Evolutionary conservation across 1,140 invertebrate species (phyloP), one percentile per base, ranked within the genome.

Genomic region (Platorchestia sp.): DNA sequence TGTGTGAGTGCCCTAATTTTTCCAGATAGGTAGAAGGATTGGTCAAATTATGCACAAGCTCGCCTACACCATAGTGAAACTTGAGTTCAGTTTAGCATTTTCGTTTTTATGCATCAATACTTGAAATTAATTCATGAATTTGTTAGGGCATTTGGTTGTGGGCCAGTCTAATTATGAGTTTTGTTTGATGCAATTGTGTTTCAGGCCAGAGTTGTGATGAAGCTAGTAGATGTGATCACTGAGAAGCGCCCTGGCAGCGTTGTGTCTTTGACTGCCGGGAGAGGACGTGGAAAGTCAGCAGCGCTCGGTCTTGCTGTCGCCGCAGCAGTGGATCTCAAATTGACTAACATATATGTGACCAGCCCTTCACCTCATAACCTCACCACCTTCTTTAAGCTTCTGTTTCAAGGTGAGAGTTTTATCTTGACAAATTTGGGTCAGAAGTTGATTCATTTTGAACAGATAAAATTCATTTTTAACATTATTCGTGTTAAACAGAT

Each of bases 341-440:
- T 99, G 97, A 99, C 99, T n/a, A 99, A 99, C 97, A 99, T 99
- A 93, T 99, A 99, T 97, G 99, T 99, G 40, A 99, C 99, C 0
- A 99, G 99, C 96, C 99, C 99, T 0, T 99, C 99, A 97, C 99
- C 99, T 3, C 99, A 99, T 97, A 99, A 99, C 98, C 98, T 99
- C 97, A 99, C 99, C 96, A 99, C 99, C 0, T 97, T 99, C 1
- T 99, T 99, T 97, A 99, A 99, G 97, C 99, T 99, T 97, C 97
- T 99, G 41, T 98, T 99, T 91, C 99, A 99, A 98, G 98, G 96
- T 96, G 45, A 75, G 90, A 51, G 27, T 36, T 22, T 10, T 3
- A 19, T 75, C 27, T 75, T 22, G 14, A 75, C 59, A 36, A 36
- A 75, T 22, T 75, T 75, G 27, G 27, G 27, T 36, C n/a, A n/a